phyloP scores from a whole-genome alignment of 2,888 invertebrate genomes.

The Diplolepis rosae region DNA sequence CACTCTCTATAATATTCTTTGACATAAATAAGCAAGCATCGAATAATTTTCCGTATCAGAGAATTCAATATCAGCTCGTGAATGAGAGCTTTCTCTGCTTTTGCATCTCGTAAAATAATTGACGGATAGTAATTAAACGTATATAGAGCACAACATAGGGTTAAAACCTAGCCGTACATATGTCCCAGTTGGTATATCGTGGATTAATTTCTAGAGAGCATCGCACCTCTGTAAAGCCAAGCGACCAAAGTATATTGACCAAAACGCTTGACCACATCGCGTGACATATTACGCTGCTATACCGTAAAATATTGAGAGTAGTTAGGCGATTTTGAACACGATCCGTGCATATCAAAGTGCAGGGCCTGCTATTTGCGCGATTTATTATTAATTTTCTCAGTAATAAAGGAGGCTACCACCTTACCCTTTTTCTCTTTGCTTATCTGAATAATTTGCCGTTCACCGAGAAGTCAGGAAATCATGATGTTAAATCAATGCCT shows the following conservation, averaged over 20 bases:
- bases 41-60: background rate
- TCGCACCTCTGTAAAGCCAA: conserved; percentile 33
- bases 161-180: conserved; percentile 29
- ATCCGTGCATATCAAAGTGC: conserved; percentile 44
- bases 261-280: conserved; percentile 51
- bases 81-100: background rate
- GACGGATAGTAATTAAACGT: background rate
- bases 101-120: conserved; percentile 7
- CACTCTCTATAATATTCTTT: no score
- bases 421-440: background rate
- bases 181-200: conserved; percentile 35
- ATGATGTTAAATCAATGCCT: background rate
- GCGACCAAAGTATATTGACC: conserved; percentile 50
- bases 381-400: conserved; percentile 56
- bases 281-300: conserved; percentile 55
- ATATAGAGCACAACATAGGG: background rate
- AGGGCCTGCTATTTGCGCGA: conserved; percentile 44
- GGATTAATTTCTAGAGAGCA: conserved; percentile 45
- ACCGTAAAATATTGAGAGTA: conserved; percentile 59
- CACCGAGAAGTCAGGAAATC: conserved; percentile 18
- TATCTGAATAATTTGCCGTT: conserved; percentile 8
- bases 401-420: conserved; percentile 33
- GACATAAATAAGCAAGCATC: no score
- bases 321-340: conserved; percentile 56
- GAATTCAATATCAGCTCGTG: background rate